Conservation (phyloP, 2,888 invertebrate genomes). For the Patella pellucida region DNA sequence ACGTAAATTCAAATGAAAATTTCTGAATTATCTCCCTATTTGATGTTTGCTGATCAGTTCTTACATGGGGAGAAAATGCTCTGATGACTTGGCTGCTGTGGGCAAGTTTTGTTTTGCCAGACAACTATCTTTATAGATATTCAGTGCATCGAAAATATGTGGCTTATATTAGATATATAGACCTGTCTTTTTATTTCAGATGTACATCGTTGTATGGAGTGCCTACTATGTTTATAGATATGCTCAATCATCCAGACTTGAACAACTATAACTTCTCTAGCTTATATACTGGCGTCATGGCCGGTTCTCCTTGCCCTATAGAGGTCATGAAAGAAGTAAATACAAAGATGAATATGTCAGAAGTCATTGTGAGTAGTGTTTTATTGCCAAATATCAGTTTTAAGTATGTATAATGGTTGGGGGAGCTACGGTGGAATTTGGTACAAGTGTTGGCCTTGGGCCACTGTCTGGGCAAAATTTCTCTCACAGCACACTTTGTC, state of each 20-base stretch:
- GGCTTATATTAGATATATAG: slow-evolving; percentile 1
- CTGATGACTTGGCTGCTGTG: too few species aligned
- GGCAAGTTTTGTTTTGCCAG: too few species aligned
- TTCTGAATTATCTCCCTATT: too few species aligned
- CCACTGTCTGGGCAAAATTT: too few species aligned
- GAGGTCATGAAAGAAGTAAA: slow-evolving; percentile 72
- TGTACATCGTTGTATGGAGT: slow-evolving; percentile 83
- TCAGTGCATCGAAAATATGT: too few species aligned
- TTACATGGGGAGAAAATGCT: too few species aligned
- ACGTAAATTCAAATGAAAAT: too few species aligned
- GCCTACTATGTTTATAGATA: slow-evolving; percentile 89
- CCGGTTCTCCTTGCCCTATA: slow-evolving; percentile 81
- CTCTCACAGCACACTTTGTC: too few species aligned
- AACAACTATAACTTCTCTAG: slow-evolving; percentile 70
- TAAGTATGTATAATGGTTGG: too few species aligned
- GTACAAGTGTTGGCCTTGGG: too few species aligned
- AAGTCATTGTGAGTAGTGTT: slow-evolving; percentile 67
- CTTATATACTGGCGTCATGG: slow-evolving; percentile 76
- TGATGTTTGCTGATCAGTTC: too few species aligned
- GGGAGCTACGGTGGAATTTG: not conserved
- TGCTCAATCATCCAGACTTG: slow-evolving; percentile 74
- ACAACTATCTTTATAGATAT: too few species aligned
- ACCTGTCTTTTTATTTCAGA: slow-evolving; percentile 71
- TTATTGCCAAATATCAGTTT: not conserved
- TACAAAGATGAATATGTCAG: slow-evolving; percentile 71